Evolutionary conservation across 2,113 vertebrate species (phyloP).

Genomic region (Zapornia atra): DNA sequence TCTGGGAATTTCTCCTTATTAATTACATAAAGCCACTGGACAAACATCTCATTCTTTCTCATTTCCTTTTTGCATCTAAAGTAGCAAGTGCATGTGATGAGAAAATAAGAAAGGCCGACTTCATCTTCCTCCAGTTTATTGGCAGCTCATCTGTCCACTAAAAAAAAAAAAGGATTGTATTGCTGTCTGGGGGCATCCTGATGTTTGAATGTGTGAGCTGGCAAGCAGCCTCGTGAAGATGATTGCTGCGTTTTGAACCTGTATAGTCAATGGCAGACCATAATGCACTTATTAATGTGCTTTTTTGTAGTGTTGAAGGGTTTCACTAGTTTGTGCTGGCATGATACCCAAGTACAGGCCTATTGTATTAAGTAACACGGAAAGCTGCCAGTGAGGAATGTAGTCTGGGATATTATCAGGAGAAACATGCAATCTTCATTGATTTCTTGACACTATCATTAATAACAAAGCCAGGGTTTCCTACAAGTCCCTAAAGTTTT

Average conservation of each 20-base stretch:
- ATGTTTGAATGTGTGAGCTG: not conserved
- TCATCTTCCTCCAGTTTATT: not conserved
- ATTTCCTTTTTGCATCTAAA: not conserved
- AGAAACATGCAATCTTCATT: conserved; percentile 39
- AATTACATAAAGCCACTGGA: not conserved
- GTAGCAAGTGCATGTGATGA: not conserved
- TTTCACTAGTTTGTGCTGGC: not conserved
- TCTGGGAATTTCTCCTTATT: not conserved
- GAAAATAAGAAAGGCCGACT: not conserved
- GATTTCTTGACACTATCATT: conserved; percentile 48
- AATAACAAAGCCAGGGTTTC: conserved; percentile 13
- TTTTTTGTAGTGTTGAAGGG: not conserved
- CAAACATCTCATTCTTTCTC: not conserved
- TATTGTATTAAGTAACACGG: not conserved
- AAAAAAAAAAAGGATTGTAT: not conserved
- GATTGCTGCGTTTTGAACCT: not conserved
- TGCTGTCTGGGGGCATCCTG: not conserved
- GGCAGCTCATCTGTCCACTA: not conserved
- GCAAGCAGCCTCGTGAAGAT: not conserved
- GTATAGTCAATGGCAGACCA: not conserved
- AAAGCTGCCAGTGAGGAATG: not conserved
- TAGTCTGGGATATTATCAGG: not conserved
- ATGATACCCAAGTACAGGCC: not conserved
- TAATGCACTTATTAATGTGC: not conserved
- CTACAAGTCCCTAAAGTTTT: not conserved